These are phyloP conservation scores for Xestia xanthographa DNA, from an alignment of 2,888 invertebrate genomes.

Conservation along the genomic window DNA sequence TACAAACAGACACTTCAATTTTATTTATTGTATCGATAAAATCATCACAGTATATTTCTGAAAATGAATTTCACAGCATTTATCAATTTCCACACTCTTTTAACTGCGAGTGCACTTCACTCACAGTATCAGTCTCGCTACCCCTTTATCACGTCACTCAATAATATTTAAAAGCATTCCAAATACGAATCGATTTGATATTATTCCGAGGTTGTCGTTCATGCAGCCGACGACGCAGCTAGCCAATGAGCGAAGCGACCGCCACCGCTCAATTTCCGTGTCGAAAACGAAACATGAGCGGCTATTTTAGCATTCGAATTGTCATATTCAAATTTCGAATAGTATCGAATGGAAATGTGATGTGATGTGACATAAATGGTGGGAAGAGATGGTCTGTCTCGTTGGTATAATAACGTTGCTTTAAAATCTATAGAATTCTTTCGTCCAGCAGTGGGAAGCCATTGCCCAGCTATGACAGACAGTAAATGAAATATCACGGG, in stretches of 20 bases:
- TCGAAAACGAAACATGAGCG: constrained; percentile 63
- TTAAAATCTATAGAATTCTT: not conserved
- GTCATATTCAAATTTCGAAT: constrained; percentile 18
- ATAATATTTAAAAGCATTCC: constrained; percentile 54
- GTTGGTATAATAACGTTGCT: not conserved
- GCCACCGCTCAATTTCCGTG: constrained; percentile 73
- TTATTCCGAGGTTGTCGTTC: constrained; percentile 31
- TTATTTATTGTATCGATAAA: not conserved
- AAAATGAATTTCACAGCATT: not conserved
- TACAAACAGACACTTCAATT: too few relatives aligned
- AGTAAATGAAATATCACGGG: too few relatives aligned
- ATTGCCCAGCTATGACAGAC: not conserved
- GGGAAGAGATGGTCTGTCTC: not conserved
- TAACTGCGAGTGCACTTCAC: not conserved
- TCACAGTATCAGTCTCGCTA: constrained; percentile 10
- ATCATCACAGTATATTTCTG: not conserved
- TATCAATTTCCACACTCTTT: constrained; percentile 3
- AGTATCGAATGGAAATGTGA: constrained; percentile 5
- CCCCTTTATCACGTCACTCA: constrained; percentile 45
- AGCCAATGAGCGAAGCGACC: constrained; percentile 56
- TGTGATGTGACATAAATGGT: not conserved
- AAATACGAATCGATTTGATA: constrained; percentile 42
- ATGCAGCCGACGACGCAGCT: constrained; percentile 26
- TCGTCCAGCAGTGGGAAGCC: not conserved
- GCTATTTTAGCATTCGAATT: constrained; percentile 52